Percentiles rank a stretch among this genome's conserved stretches.
These are phyloP conservation scores for Drosophila kuntzei DNA, from an alignment of 2,888 invertebrate species.

Conservation along the genomic window DNA sequence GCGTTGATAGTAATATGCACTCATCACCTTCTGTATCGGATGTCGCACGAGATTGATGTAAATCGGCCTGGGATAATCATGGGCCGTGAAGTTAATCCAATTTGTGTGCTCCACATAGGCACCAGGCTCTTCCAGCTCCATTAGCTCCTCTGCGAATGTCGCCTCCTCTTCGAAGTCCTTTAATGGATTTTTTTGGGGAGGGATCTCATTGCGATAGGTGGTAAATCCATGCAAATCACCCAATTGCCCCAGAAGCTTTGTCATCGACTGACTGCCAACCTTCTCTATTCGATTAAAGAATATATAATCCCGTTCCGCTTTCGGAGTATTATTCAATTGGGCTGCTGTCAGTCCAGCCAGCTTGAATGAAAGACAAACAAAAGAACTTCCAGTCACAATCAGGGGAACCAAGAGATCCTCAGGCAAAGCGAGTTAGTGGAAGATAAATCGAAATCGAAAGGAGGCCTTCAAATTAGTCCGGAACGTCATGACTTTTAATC, in stretches of 20 bases:
- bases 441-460: constrained; percentile 14
- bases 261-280: constrained; percentile 95
- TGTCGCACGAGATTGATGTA: constrained; percentile 95
- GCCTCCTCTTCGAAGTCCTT: constrained; percentile 87
- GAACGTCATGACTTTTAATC: neutral
- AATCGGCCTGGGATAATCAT: constrained; percentile 91
- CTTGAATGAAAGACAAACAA: constrained; percentile 59
- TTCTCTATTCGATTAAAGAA: constrained; percentile 97
- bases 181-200: constrained; percentile 88
- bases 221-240: constrained; percentile 77
- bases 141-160: constrained; percentile 88
- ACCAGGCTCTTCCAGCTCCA: constrained; percentile 89
- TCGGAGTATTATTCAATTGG: constrained; percentile 78
- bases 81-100: constrained; percentile 93
- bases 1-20: constrained; percentile 93
- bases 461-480: neutral
- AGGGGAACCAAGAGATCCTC: neutral
- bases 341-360: constrained; percentile 58
- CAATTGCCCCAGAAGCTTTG: constrained; percentile 90
- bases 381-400: constrained; percentile 10
- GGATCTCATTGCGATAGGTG: constrained; percentile 90
- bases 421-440: constrained; percentile 41
- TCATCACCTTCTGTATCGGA: constrained; percentile 94
- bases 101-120: constrained; percentile 95
- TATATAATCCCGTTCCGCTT: constrained; percentile 88